A percentile compares a stretch with the other conserved stretches of the same genome.
These are phyloP conservation scores for Shargacucullia verbasci DNA, from an alignment of 2,888 invertebrate genomes.

Conservation along the genomic window DNA sequence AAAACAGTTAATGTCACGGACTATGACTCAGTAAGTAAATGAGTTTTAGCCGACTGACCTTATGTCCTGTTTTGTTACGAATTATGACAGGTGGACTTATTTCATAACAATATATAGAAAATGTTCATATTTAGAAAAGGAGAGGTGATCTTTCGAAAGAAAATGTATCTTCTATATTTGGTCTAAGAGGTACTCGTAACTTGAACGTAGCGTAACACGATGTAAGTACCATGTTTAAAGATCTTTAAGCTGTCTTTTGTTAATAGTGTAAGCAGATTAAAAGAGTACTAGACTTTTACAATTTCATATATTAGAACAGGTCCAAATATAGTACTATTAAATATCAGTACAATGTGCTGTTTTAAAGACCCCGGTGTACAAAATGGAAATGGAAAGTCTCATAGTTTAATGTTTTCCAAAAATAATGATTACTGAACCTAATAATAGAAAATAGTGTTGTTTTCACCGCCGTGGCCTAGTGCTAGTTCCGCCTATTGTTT, in stretches of 20 bases:
- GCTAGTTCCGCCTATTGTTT: constrained; percentile 47
- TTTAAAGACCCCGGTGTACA: too few relatives aligned
- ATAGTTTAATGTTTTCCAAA: too few relatives aligned
- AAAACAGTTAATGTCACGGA: constrained; percentile 37
- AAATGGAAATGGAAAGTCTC: too few relatives aligned
- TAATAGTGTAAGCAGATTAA: background rate
- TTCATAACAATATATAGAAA: background rate
- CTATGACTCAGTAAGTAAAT: constrained; percentile 7
- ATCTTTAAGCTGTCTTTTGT: background rate
- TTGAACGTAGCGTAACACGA: too few relatives aligned
- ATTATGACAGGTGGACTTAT: background rate
- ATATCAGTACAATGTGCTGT: too few relatives aligned
- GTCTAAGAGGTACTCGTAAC: too few relatives aligned
- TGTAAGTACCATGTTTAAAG: too few relatives aligned
- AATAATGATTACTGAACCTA: background rate
- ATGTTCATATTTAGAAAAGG: background rate
- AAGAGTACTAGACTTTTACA: background rate
- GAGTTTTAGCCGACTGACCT: constrained; percentile 2
- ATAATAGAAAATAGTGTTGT: background rate
- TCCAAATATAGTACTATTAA: background rate
- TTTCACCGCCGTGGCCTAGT: constrained; percentile 20
- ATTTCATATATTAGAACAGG: background rate
- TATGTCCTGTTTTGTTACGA: constrained; percentile 17
- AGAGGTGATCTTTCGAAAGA: background rate
- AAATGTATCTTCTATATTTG: background rate